A percentile compares a stretch with the other conserved stretches of the same genome.
These are phyloP conservation scores for Sciurus niger DNA, from an alignment of 2,113 vertebrate species.

Conservation along the genomic window DNA sequence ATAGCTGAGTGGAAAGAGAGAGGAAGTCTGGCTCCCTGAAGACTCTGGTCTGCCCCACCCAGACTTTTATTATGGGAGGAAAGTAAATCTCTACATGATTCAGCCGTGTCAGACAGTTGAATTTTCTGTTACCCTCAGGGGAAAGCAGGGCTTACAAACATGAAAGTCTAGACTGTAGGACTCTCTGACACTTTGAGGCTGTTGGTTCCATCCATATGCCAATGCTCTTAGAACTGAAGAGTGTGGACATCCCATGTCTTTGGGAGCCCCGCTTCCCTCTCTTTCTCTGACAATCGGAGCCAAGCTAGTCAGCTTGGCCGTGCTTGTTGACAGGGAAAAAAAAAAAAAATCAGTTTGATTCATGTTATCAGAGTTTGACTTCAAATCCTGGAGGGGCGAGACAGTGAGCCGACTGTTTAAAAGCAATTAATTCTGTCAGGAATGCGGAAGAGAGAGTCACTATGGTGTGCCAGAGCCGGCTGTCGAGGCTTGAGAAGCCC, in stretches of 20 bases:
- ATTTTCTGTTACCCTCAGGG: not conserved
- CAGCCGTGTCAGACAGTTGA: not conserved
- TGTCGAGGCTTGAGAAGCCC: not conserved
- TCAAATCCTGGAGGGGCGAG: not conserved
- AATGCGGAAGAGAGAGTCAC: not conserved
- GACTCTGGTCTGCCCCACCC: not conserved
- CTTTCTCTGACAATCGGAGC: not conserved
- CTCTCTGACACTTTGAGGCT: not conserved
- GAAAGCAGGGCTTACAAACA: not conserved
- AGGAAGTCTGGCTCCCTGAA: not conserved
- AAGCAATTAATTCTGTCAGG: not conserved
- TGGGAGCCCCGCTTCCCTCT: too few species aligned
- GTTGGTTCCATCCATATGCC: not conserved
- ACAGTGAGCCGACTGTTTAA: slow-evolving; percentile 16
- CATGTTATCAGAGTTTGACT: not conserved
- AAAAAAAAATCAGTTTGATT: not conserved
- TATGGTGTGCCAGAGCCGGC: not conserved
- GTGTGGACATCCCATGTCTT: not conserved
- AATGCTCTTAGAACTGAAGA: not conserved
- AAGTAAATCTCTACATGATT: not conserved
- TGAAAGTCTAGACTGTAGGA: not conserved
- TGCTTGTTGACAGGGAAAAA: not conserved
- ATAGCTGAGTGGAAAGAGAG: not conserved
- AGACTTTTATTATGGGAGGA: not conserved
- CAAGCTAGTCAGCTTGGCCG: not conserved